Base-by-base conservation (phyloP, 2,797 vertebrate genomes). In the Taeniopygia guttata region DNA sequence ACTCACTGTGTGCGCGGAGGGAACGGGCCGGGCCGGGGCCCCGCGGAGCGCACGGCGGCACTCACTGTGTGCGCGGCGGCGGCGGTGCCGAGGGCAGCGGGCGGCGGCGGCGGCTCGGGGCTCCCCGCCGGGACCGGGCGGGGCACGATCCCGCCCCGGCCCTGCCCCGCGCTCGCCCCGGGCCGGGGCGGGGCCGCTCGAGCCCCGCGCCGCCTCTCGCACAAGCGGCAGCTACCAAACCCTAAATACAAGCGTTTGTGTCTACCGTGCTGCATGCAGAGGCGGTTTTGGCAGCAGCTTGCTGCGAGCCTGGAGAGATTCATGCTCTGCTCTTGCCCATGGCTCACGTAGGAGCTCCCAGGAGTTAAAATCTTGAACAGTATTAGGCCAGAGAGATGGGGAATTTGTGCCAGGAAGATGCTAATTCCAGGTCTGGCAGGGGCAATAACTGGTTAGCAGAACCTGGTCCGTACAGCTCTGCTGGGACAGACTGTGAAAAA, bases 231-330 rank as follows among this genome's bases (percentile, higher is more conserved):
- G 25, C 42, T 8, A 1, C 18, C 30, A 7, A 56, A 10, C 16
- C 7, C 32, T 13, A 3, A 6, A 5, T 3, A 4, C 32, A 17
- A 2, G 4, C 5, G 13, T 20, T 16, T 5, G 0, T 2, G 6
- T 30, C 34, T 11, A 0, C 9, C 1, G 36, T 52, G 27, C n/a
- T 16, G 32, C 1, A 0, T 0, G 9, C 13, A 3, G 26, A 42
- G 7, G 29, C 4, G 2, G 6, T 34, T 20, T 3, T 7, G 40
- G 70, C 56, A 54, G 64, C 32, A 32, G 10, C 25, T 12, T 3
- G 16, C n/a, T 40, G 27, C 26, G 10, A 75, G 23, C 25, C 30
- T 52, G 18, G 16, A 5, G 13, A 16, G 54, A 16, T 16, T 46
- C 16, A 10, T 26, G 26, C 40, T 22, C 10, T 32, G 9, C 30